These are phyloP conservation scores for Lynx canadensis DNA, from an alignment of 2,113 vertebrate genomes.

Conservation along the genomic window DNA sequence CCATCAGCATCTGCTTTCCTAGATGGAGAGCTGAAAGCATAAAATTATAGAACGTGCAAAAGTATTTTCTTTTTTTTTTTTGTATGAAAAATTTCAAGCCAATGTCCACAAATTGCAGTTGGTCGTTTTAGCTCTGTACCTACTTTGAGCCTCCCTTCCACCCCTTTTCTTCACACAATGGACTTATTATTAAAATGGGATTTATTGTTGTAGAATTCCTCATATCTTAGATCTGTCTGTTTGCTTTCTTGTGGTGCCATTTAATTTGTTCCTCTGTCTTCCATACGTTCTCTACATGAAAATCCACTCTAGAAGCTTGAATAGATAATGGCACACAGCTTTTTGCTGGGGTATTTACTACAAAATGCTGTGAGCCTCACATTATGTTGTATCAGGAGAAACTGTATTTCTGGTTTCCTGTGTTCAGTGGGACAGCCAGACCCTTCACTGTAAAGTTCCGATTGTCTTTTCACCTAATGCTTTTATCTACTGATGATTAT, in stretches of 20 bases:
- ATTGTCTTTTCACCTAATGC: neutral
- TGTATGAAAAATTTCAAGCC: neutral
- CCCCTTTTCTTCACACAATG: neutral
- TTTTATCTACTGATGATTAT: neutral
- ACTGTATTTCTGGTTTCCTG: neutral
- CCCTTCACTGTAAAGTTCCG: neutral
- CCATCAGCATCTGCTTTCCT: constrained; percentile 27
- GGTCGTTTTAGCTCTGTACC: neutral
- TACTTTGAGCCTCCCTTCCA: neutral
- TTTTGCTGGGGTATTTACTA: neutral
- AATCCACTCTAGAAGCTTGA: neutral
- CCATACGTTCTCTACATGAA: neutral
- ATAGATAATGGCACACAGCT: neutral
- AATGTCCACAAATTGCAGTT: neutral
- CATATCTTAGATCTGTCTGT: neutral
- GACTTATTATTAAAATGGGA: neutral
- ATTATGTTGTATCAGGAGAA: neutral
- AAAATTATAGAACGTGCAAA: neutral
- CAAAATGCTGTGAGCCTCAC: neutral
- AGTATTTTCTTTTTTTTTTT: neutral
- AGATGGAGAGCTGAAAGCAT: neutral
- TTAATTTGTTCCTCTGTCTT: neutral
- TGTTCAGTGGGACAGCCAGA: neutral
- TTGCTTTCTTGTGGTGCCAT: neutral
- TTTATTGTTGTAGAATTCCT: neutral